A percentile compares a stretch with the other conserved stretches of the same genome.
Conservation (phyloP, 2,797 vertebrate species). For the Acipenser oxyrinchus region DNA sequence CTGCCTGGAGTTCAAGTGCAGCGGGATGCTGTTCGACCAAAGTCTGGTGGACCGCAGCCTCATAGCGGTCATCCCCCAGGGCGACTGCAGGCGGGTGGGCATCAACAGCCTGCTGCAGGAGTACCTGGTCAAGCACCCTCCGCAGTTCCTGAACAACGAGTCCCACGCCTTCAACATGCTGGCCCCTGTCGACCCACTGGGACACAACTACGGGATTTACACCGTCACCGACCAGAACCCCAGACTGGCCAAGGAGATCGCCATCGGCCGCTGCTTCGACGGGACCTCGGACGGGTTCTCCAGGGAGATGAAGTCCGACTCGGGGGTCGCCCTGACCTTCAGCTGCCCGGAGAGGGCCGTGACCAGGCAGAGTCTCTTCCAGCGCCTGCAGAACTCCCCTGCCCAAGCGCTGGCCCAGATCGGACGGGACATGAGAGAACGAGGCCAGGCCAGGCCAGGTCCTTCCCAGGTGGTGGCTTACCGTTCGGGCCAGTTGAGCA, state of each 20-base stretch:
- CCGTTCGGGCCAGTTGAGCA: constrained; percentile 56
- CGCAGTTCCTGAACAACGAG: constrained; percentile 62
- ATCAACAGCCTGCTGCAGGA: constrained; percentile 78
- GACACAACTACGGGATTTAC: constrained; percentile 97
- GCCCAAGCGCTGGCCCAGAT: constrained; percentile 73
- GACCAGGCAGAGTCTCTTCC: constrained; percentile 80
- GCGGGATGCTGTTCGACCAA: constrained; percentile 94
- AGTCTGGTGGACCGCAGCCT: constrained; percentile 72
- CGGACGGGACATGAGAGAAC: constrained; percentile 74
- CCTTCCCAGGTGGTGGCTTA: constrained; percentile 66
- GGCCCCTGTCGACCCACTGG: constrained; percentile 84
- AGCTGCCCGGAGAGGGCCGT: constrained; percentile 73
- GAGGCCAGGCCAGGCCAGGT: constrained; percentile 51
- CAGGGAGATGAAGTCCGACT: constrained; percentile 79
- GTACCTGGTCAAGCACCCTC: constrained; percentile 82
- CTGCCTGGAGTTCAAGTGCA: constrained; percentile 93
- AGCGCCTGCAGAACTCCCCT: constrained; percentile 80
- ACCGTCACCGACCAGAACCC: constrained; percentile 96
- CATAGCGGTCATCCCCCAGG: constrained; percentile 78
- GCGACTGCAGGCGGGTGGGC: constrained; percentile 69
- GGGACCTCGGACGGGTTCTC: constrained; percentile 95
- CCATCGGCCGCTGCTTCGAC: constrained; percentile 93
- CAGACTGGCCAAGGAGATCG: constrained; percentile 88
- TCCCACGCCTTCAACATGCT: constrained; percentile 77
- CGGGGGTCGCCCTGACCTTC: constrained; percentile 80